A percentile compares a stretch with the other conserved stretches of the same genome.
Evolutionary conservation across 2,797 vertebrate genomes (phyloP).

Genomic region (Alcedo quadribrachys): DNA sequence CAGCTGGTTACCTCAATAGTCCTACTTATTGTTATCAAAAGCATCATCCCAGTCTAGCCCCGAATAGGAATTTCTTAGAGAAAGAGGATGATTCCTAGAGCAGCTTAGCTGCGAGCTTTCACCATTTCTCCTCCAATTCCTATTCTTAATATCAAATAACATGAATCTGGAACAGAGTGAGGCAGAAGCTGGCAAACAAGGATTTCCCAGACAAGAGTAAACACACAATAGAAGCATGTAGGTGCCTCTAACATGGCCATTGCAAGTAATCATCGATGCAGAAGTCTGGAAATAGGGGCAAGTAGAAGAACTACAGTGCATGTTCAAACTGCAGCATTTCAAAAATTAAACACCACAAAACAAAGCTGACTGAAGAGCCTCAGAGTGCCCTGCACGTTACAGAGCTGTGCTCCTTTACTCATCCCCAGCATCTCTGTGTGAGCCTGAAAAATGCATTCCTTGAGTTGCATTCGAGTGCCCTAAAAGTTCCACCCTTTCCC

Average conservation of each 20-base stretch:
- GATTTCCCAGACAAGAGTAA: not conserved
- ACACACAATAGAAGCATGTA: accelerated
- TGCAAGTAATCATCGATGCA: not conserved
- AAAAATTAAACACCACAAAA: not conserved
- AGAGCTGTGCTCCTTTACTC: not conserved
- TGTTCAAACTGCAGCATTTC: not conserved
- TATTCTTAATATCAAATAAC: not conserved
- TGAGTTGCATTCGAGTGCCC: not conserved
- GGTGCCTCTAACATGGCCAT: accelerated
- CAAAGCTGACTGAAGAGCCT: not conserved
- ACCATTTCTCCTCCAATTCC: not conserved
- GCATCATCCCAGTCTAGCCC: not conserved
- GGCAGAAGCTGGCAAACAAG: not conserved
- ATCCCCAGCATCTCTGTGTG: not conserved
- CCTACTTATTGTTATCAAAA: not conserved
- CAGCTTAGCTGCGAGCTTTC: not conserved
- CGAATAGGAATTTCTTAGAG: not conserved
- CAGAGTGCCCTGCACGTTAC: not conserved
- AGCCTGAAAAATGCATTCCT: not conserved
- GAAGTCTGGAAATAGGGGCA: not conserved
- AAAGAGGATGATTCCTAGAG: not conserved
- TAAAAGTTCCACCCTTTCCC: not conserved
- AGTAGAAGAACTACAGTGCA: not conserved
- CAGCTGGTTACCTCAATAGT: not conserved
- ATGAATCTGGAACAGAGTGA: not conserved